These are phyloP conservation scores for Puntigrus tetrazona DNA, from an alignment of 2,113 vertebrate genomes.

Conservation along the genomic window DNA sequence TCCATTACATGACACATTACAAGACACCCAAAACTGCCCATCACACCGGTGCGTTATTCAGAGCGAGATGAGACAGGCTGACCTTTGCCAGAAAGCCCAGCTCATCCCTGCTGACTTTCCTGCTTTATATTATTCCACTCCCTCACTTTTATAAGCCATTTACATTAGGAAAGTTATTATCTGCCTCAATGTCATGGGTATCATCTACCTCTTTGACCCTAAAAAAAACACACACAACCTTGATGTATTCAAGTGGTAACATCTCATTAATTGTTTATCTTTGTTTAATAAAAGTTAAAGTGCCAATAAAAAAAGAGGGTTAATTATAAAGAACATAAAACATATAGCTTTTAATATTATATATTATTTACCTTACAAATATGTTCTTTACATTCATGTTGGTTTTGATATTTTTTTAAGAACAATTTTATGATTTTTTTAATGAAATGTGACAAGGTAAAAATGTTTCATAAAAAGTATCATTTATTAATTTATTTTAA, in stretches of 20 bases:
- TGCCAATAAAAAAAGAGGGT: not conserved
- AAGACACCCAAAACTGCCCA: slow-evolving; percentile 14
- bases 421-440: not conserved
- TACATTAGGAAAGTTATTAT: not conserved
- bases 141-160: not conserved
- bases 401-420: not conserved
- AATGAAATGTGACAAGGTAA: not conserved
- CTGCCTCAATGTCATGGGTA: not conserved
- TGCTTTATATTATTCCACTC: not conserved
- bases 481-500: not conserved
- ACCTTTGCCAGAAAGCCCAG: slow-evolving; percentile 23
- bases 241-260: not conserved
- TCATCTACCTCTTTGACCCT: not conserved
- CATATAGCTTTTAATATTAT: not conserved
- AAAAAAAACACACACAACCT: not conserved
- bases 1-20: slow-evolving; percentile 28
- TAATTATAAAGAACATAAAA: not conserved
- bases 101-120: not conserved
- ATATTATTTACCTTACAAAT: too few species aligned
- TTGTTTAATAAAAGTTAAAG: not conserved
- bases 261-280: not conserved
- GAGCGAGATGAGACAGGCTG: slow-evolving; percentile 3
- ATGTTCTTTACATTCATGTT: not conserved
- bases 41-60: not conserved
- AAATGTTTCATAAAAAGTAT: not conserved